Evolutionary conservation across 1,140 invertebrate species (phyloP), one percentile per base, ranked within the genome.

Genomic region (Danaus melanippus): DNA sequence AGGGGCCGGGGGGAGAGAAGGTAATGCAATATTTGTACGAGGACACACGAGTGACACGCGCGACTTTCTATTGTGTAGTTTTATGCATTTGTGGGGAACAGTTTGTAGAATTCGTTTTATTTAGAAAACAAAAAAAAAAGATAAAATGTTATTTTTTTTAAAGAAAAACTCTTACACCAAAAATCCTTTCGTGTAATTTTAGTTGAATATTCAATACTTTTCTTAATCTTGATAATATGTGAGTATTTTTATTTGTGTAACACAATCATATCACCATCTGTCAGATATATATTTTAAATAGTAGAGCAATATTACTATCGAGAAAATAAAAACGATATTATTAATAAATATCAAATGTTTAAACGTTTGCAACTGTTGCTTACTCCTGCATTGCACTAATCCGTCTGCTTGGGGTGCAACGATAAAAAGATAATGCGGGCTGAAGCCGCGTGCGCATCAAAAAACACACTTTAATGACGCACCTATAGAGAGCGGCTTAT

Each of bases 401-500:
- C 79, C 79, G 17, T 60, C 54, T 56, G 69, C 76, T 74, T 79
- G 79, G 80, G 82, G 79, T 79, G 78, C 77, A 67, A 74, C 82
- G 82, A 85, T 85, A 85, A 85, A 85, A 85, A 84, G 80, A 85
- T 85, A 85, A 85, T 83, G 74, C 74, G 70, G 71, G 68, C 66
- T 53, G 48, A 44, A 73, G 80, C 74, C 82, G 82, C 80, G 80
- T 81, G 82, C 82, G 82, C 82, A 84, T 74, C 73, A 72, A 71
- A 77, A 78, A 77, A 79, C 68, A 58, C 51, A 64, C 59, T 76
- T 72, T 85, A 83, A 84, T 71, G 79, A 84, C 74, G 71, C 79
- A 84, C 82, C 79, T 85, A 74, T 80, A 71, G 57, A 68, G 53
- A 62, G 53, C 53, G 69, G 79, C 71, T 83, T 83, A 83, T 83